phyloP scores from a whole-genome alignment of 2,797 vertebrate species.

The Triplophysa yarkandensis region DNA sequence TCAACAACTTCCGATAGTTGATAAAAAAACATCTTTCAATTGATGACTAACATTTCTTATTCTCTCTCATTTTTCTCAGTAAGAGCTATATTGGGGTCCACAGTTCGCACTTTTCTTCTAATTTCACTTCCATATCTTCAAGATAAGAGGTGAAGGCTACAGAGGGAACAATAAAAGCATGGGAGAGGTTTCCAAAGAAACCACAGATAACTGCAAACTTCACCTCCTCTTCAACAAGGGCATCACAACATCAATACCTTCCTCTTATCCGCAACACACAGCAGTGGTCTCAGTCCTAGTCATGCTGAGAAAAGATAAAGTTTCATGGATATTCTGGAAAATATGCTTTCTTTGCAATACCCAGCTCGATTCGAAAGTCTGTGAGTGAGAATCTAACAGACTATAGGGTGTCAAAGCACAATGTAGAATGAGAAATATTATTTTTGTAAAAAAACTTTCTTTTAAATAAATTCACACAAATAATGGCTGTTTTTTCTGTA shows the following conservation, averaged over 20 bases:
- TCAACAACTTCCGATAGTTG: conserved; percentile 10
- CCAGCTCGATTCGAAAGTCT: background rate
- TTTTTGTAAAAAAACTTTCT: background rate
- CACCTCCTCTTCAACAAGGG: conserved; percentile 47
- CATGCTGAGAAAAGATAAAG: conserved; percentile 22
- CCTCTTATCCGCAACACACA: conserved; percentile 46
- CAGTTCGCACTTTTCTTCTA: conserved; percentile 31
- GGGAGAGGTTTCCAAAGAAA: conserved; percentile 51
- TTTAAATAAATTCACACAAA: background rate
- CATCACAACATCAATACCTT: conserved; percentile 50
- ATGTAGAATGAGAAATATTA: background rate
- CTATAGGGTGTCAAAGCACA: background rate
- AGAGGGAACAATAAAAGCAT: conserved; percentile 49
- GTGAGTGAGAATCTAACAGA: conserved; percentile 2
- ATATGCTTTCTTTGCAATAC: conserved; percentile 16
- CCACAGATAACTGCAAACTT: conserved; percentile 53
- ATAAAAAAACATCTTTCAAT: conserved; percentile 5
- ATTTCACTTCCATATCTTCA: conserved; percentile 26
- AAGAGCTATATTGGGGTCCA: conserved; percentile 43
- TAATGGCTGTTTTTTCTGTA: background rate
- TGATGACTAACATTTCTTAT: conserved; percentile 4
- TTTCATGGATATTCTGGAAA: conserved; percentile 12
- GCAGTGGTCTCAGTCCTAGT: conserved; percentile 21
- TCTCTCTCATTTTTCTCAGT: conserved; percentile 13
- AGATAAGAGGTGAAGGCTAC: conserved; percentile 47